Evolutionary conservation across 2,888 invertebrate genomes (phyloP), one percentile per base, ranked within the genome.

Genomic region (Xanthia togata): DNA sequence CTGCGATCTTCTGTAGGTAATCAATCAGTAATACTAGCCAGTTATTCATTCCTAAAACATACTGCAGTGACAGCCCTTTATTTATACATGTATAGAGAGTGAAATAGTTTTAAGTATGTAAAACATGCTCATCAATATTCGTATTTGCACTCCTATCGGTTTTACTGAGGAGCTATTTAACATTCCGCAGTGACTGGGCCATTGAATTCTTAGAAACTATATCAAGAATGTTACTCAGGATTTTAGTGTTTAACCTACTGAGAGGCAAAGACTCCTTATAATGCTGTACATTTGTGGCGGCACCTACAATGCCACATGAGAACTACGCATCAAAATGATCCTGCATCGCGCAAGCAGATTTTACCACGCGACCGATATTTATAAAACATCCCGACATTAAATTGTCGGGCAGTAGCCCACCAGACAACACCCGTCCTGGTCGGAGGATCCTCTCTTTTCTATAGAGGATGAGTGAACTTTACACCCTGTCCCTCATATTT

Each of bases 111-210:
- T 47, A 60, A 35, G n/a, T 64, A 85, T 82, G 82, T 55, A 71
- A 75, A 81, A 44, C 82, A 35, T 14, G n/a, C 59, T 81, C 82
- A 82, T 82, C 50, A 85, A 57, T 81, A 82, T 85, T 81, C 82
- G 31, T 63, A 60, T 53, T 69, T 69, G 76, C 50, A 41, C 75
- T 81, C 20, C 38, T 63, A 31, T 17, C 26, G 35, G 26, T 71
- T 68, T 17, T 65, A 63, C 41, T 31, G 38, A 60, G 68, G 64
- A 65, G 41, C 41, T 83, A 47, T 67, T 84, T 64, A 70, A 44
- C 41, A 85, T 82, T 81, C 82, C 41, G 4, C 47, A 23, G 35
- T 55, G 76, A 68, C 44, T 69, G 57, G 26, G 12, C 55, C 59
- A 35, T 81, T 71, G 67, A 81, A 85, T 84, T 71, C 59, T 23